These are phyloP conservation scores for Drosophila murphyi DNA, from an alignment of 1,140 invertebrate species.

Conservation along the genomic window DNA sequence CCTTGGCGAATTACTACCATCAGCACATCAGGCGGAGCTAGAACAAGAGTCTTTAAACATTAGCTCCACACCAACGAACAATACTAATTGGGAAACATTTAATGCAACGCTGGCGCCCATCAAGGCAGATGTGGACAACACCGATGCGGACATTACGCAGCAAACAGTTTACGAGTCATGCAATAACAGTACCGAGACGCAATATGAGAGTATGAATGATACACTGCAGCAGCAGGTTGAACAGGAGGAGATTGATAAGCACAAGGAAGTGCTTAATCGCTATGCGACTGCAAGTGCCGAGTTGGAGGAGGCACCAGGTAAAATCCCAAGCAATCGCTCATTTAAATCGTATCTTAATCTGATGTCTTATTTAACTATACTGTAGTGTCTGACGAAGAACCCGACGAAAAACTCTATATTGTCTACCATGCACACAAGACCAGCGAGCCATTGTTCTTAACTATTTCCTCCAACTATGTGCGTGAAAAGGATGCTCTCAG, in stretches of 20 bases:
- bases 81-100: conserved; percentile 6
- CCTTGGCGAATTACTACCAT: conserved; percentile 53
- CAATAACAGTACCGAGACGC: conserved; percentile 38
- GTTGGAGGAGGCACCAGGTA: conserved; percentile 53
- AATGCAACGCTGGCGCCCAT: conserved; percentile 51
- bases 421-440: conserved; percentile 61
- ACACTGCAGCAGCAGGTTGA: conserved; percentile 12
- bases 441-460: conserved; percentile 75
- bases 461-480: conserved; percentile 75
- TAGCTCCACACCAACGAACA: conserved; percentile 61
- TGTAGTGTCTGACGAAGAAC: conserved; percentile 77
- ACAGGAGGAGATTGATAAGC: conserved; percentile 46
- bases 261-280: conserved; percentile 54
- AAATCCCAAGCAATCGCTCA: neutral
- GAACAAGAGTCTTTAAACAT: conserved; percentile 8
- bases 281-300: conserved; percentile 33
- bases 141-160: neutral
- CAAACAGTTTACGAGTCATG: conserved; percentile 66
- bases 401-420: conserved; percentile 77
- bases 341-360: neutral
- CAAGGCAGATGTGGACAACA: conserved; percentile 24
- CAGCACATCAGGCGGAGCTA: neutral
- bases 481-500: conserved; percentile 81
- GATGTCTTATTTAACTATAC: neutral
- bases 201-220: conserved; percentile 50